Base-by-base conservation (phyloP, 2,797 vertebrate genomes). In the Perodicticus potto region DNA sequence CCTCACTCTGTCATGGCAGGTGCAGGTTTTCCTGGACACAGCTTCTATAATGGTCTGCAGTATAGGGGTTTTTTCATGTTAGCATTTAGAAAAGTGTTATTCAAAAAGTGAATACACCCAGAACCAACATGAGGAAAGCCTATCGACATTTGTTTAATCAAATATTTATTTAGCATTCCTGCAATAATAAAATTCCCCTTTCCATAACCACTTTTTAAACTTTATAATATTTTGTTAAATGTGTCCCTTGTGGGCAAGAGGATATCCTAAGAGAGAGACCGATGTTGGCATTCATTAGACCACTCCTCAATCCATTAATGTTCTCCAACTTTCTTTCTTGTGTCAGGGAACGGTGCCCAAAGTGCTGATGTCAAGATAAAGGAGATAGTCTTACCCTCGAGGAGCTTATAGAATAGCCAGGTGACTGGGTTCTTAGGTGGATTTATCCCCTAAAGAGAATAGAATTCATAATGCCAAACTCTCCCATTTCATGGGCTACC, bases 121-220 rank as follows among this genome's bases (percentile, higher is more conserved):
- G n/a, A 61, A 40, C 53, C 34, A 91, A 37, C 5, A 59, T 27
- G 43, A 20, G 43, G 2, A 78, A 84, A 8, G n/a, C 27, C 43
- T n/a, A 23, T 65, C 85, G 65, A 80, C 65, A 87, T 83, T 92
- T 43, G n/a, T 82, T 92, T 65, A 70, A 57, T 80, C 59, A 93
- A 92, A 74, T 89, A 72, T 85, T 65, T 65, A 27, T 69, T 92
- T 88, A 53, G 43, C 70, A 63, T 78, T 81, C 27, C 53, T 70
- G 73, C 11, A 88, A 59, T 11, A 89, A 19, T 74, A 70, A 59
- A 59, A 19, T 57, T 91, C 34, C 67, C n/a, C 73, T 89, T 86
- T 85, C 40, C 11, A 0, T 95, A 74, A 53, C 57, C 20, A 34
- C 67, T 69, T 91, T 88, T 59, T 80, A 80, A 94, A 84, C 65